A percentile compares a stretch with the other conserved stretches of the same genome.
Conservation (phyloP, 2,113 vertebrate genomes). For the Scalopus aquaticus region DNA sequence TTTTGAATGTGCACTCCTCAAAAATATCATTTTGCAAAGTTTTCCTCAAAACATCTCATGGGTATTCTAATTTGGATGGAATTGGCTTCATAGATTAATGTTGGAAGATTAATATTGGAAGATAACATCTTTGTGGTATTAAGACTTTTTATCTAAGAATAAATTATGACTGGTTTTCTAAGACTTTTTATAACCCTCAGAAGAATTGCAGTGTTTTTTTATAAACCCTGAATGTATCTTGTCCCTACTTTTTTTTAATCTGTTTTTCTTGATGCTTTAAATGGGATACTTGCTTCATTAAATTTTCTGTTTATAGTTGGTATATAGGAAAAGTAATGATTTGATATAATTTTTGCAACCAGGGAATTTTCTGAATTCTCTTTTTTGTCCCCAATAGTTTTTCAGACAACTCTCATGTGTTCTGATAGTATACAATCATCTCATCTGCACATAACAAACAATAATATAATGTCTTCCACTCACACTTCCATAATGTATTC, state of each 20-base stretch:
- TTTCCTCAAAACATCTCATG: constrained; percentile 22
- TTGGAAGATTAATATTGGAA: constrained; percentile 56
- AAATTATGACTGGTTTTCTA: constrained; percentile 62
- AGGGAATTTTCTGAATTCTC: constrained; percentile 50
- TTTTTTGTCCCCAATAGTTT: constrained; percentile 50
- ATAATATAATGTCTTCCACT: neutral
- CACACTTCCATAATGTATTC: neutral
- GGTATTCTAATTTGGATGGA: constrained; percentile 47
- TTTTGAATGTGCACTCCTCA: neutral
- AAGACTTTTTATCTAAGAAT: constrained; percentile 32
- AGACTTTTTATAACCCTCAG: constrained; percentile 59
- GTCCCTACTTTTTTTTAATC: neutral
- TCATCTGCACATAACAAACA: constrained; percentile 59
- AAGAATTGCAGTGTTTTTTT: constrained; percentile 59
- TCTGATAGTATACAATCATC: neutral
- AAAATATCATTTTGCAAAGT: constrained; percentile 28
- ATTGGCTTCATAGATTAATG: constrained; percentile 35
- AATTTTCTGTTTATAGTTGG: constrained; percentile 65
- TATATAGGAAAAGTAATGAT: constrained; percentile 64
- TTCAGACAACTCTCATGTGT: constrained; percentile 36
- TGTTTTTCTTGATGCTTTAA: constrained; percentile 47
- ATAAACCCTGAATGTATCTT: constrained; percentile 53
- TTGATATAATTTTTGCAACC: constrained; percentile 62
- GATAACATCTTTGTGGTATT: constrained; percentile 54
- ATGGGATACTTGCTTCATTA: constrained; percentile 53